Conservation (phyloP, 2,888 invertebrate species). For the Cheilosia variabilis region DNA sequence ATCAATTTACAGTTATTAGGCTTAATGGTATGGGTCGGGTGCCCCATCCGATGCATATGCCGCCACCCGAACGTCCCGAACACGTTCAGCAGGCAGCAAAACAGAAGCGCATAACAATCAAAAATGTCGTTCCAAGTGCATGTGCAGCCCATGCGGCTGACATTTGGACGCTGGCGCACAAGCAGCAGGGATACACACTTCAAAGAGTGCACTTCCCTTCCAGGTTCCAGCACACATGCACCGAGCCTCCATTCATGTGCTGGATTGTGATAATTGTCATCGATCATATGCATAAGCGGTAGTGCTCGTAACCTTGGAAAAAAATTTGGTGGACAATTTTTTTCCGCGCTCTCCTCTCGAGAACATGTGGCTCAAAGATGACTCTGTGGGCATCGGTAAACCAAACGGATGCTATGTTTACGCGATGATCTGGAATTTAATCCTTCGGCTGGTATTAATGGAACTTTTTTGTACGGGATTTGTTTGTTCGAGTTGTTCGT, state of each 20-base stretch:
- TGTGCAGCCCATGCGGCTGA: conserved; percentile 57
- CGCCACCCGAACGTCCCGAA: neutral
- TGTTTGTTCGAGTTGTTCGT: conserved; percentile 65
- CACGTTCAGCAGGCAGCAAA: neutral
- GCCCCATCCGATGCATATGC: neutral
- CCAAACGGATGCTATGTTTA: conserved; percentile 72
- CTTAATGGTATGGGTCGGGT: neutral
- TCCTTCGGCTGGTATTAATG: conserved; percentile 69
- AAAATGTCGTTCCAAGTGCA: conserved; percentile 22
- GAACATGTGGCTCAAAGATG: conserved; percentile 69
- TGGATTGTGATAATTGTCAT: conserved; percentile 72
- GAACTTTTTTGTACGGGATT: conserved; percentile 70
- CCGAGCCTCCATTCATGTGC: neutral
- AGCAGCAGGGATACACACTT: conserved; percentile 27
- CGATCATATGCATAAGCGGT: conserved; percentile 52
- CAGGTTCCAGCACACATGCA: neutral
- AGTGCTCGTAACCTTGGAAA: conserved; percentile 39
- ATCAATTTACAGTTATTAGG: conserved; percentile 57
- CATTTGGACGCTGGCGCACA: conserved; percentile 26
- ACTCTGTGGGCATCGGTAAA: conserved; percentile 8
- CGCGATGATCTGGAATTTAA: conserved; percentile 74
- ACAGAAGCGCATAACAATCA: conserved; percentile 46
- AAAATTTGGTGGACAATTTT: conserved; percentile 43
- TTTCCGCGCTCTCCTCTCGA: neutral
- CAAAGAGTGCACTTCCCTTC: conserved; percentile 52